Conservation (phyloP, 1,140 invertebrate species). For the Drosophila pachea region DNA sequence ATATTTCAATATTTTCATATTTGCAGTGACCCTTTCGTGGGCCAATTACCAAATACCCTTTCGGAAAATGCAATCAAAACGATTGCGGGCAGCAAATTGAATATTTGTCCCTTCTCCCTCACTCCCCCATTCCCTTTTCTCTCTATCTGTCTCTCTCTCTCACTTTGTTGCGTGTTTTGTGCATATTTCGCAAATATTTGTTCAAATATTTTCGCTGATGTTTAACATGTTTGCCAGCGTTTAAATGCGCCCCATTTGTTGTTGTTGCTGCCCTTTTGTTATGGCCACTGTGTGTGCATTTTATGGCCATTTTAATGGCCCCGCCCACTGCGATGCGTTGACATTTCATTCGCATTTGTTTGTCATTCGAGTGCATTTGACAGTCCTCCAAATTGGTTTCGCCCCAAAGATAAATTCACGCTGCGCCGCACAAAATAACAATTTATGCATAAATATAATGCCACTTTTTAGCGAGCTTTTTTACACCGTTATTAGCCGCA, state of each 20-base stretch:
- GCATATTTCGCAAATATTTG: constrained; percentile 57
- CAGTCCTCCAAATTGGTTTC: constrained; percentile 42
- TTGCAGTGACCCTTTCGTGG: not conserved
- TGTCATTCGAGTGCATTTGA: constrained; percentile 55
- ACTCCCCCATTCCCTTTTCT: constrained; percentile 29
- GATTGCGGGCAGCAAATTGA: constrained; percentile 40
- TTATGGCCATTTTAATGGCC: constrained; percentile 50
- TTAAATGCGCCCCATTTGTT: constrained; percentile 8
- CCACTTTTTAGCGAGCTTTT: constrained; percentile 3
- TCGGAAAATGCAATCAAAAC: constrained; percentile 43
- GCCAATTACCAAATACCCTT: constrained; percentile 17
- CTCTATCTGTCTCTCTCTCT: constrained; percentile 33
- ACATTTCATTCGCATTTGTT: constrained; percentile 44
- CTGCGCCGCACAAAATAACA: constrained; percentile 44
- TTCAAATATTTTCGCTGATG: constrained; percentile 58
- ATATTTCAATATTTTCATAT: constrained; percentile 39
- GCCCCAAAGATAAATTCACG: constrained; percentile 40
- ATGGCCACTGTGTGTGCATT: constrained; percentile 34
- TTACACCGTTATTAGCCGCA: not conserved
- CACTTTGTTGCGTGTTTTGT: constrained; percentile 33
- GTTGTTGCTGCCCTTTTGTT: constrained; percentile 26
- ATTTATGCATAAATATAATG: constrained; percentile 30
- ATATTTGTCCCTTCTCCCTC: not conserved
- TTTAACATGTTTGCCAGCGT: constrained; percentile 52
- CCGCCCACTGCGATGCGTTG: constrained; percentile 25